phyloP scores from a whole-genome alignment of 2,797 vertebrate genomes.

The Sphenopsis melanotis region DNA sequence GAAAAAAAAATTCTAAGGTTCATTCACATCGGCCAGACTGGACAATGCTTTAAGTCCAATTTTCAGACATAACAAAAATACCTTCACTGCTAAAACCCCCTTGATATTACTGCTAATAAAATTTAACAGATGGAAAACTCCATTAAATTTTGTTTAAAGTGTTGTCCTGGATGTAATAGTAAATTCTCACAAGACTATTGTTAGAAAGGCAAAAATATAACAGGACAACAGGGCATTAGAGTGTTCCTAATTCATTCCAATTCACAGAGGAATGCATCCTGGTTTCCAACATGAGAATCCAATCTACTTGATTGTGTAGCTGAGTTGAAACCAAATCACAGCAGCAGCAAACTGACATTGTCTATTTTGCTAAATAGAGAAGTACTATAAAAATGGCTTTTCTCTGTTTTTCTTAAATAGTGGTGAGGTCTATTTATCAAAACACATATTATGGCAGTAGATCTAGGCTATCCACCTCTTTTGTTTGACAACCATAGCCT shows the following conservation, averaged over 20 bases:
- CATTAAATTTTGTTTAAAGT: slow-evolving; percentile 57
- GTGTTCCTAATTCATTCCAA: slow-evolving; percentile 70
- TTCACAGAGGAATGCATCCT: slow-evolving; percentile 68
- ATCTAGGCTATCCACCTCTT: not conserved
- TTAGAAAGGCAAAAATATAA: slow-evolving; percentile 59
- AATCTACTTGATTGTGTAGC: slow-evolving; percentile 71
- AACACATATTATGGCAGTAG: not conserved
- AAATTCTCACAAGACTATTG: slow-evolving; percentile 53
- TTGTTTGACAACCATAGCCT: not conserved
- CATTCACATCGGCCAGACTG: not conserved
- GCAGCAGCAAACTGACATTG: slow-evolving; percentile 67
- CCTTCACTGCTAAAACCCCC: slow-evolving; percentile 5
- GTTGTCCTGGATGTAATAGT: slow-evolving; percentile 30
- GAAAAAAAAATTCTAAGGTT: not conserved
- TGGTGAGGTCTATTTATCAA: slow-evolving; percentile 12
- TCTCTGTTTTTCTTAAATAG: slow-evolving; percentile 19
- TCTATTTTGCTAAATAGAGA: slow-evolving; percentile 63
- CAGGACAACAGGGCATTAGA: slow-evolving; percentile 53
- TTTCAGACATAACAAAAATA: slow-evolving; percentile 18
- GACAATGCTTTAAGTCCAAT: not conserved
- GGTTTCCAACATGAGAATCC: slow-evolving; percentile 69
- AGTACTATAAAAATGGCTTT: slow-evolving; percentile 40
- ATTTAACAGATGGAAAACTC: slow-evolving; percentile 66
- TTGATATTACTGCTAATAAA: slow-evolving; percentile 58
- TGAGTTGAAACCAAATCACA: slow-evolving; percentile 71